phyloP scores from a whole-genome alignment of 2,888 invertebrate species.

The Tuta absoluta region DNA sequence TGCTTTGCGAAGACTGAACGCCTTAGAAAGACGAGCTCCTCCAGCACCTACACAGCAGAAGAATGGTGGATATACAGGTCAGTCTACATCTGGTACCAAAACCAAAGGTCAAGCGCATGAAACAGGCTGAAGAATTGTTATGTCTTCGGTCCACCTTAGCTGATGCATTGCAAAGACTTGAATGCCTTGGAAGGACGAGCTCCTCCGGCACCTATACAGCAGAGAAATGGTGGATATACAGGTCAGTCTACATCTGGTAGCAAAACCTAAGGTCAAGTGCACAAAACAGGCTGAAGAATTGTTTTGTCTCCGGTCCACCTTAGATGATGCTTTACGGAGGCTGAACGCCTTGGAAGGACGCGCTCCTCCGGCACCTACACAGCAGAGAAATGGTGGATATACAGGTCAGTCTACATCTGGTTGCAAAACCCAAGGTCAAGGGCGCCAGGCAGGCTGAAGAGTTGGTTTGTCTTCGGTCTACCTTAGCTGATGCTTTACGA shows the following conservation, averaged over 20 bases:
- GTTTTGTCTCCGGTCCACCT: slow-evolving; percentile 92
- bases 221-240: slow-evolving; percentile 74
- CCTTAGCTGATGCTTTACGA: slow-evolving; percentile 91
- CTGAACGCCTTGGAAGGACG: slow-evolving; percentile 87
- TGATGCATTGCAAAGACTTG: slow-evolving; percentile 91
- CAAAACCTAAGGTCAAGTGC: slow-evolving; percentile 93
- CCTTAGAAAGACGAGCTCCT: slow-evolving; percentile 84
- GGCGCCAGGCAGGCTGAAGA: background rate
- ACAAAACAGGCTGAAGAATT: slow-evolving; percentile 95
- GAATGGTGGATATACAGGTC: slow-evolving; percentile 70
- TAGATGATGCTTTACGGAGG: slow-evolving; percentile 93
- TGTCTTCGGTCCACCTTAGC: slow-evolving; percentile 73
- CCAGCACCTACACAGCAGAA: slow-evolving; percentile 65
- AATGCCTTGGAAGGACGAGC: slow-evolving; percentile 85
- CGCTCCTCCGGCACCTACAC: slow-evolving; percentile 60
- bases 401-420: slow-evolving; percentile 50
- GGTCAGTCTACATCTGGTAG: slow-evolving; percentile 74
- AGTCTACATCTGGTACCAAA: slow-evolving; percentile 18
- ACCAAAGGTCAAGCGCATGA: background rate
- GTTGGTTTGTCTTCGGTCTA: background rate
- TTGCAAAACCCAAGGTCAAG: too few species aligned
- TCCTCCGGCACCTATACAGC: slow-evolving; percentile 61
- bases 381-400: slow-evolving; percentile 73
- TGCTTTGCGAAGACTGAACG: slow-evolving; percentile 89
- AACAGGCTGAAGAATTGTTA: slow-evolving; percentile 47